A percentile compares a stretch with the other conserved stretches of the same genome.
These are phyloP conservation scores for Semicossyphus pulcher DNA, from an alignment of 2,113 vertebrate species.

Conservation along the genomic window DNA sequence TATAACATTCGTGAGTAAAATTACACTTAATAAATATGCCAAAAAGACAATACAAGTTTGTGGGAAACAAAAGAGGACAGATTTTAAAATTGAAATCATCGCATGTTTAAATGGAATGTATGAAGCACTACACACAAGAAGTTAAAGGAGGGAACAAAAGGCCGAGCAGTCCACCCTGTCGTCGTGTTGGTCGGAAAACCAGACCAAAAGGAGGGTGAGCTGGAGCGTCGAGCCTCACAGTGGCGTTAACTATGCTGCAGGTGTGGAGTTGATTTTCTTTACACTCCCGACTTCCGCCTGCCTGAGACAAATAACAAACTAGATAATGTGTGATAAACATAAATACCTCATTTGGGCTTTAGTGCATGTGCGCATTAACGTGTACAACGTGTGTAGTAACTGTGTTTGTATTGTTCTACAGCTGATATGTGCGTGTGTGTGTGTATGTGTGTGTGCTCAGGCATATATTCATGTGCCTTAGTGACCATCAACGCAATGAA, in stretches of 20 bases:
- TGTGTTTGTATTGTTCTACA: slow-evolving; percentile 22
- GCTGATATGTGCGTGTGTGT: slow-evolving; percentile 17
- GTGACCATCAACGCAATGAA: slow-evolving; percentile 29
- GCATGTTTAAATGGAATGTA: slow-evolving; percentile 82
- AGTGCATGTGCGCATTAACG: slow-evolving; percentile 57
- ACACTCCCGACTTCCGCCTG: slow-evolving; percentile 16
- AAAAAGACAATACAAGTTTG: slow-evolving; percentile 62
- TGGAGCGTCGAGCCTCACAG: slow-evolving; percentile 42
- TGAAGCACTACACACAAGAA: slow-evolving; percentile 56
- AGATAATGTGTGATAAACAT: slow-evolving; percentile 39
- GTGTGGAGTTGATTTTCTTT: slow-evolving; percentile 30
- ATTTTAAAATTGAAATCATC: slow-evolving; percentile 57
- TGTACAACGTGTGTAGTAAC: slow-evolving; percentile 23
- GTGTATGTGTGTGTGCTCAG: slow-evolving; percentile 10
- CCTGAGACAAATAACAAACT: slow-evolving; percentile 30
- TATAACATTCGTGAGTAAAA: slow-evolving; percentile 77
- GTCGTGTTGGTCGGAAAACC: neutral
- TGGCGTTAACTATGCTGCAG: slow-evolving; percentile 40
- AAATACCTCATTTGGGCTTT: slow-evolving; percentile 64
- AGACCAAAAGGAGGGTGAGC: slow-evolving; percentile 5
- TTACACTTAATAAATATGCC: slow-evolving; percentile 78
- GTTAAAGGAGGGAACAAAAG: slow-evolving; percentile 36
- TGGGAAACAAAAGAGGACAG: slow-evolving; percentile 18
- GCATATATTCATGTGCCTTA: slow-evolving; percentile 42
- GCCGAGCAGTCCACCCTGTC: slow-evolving; percentile 19